Evolutionary conservation across 2,113 vertebrate genomes (phyloP), one percentile per base, ranked within the genome.

Genomic region (Zootoca vivipara): DNA sequence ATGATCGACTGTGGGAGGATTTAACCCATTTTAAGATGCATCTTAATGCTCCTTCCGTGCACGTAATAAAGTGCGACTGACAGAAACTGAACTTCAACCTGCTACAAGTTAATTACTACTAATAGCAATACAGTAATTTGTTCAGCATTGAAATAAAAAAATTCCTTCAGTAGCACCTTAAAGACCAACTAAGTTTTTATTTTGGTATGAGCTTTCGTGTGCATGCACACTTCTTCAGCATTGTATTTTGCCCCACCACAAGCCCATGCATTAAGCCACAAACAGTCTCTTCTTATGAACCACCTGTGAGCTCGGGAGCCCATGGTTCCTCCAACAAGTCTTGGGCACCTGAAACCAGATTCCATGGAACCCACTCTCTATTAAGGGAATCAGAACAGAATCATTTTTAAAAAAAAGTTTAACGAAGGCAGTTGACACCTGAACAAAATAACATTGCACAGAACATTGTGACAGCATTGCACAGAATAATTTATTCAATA

Each of bases 71-170:
- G 72, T 52, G 85, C 74, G 1, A 28, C 2, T 13, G 40, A 74
- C 80, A 40, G 85, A 86, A 84, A 84, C 0, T 24, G 83, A 89
- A 89, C 82, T 83, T 82, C 35, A 87, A 72, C 85, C 70, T 83
- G 62, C 72, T 88, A 46, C 30, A 62, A 72, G 83, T 84, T 74
- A 83, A 83, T 83, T 52, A 56, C 26, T 70, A 20, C 38, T 64
- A 77, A 20, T 24, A 77, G 24, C 46, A 78, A 46, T n/a, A 38
- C 46, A 78, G 33, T n/a, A 38, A 78, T 83, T 33, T 65, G 56
- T 33, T 33, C 3, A 83, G n/a, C 38, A 26, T n/a, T n/a, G n/a
- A n/a, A n/a, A n/a, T n/a, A n/a, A n/a, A n/a, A n/a, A n/a, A n/a
- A n/a, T n/a, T n/a, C n/a, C n/a, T n/a, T n/a, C n/a, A n/a, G n/a